Evolutionary conservation across 2,113 vertebrate genomes (phyloP).

Genomic region (Nycticorax nycticorax): DNA sequence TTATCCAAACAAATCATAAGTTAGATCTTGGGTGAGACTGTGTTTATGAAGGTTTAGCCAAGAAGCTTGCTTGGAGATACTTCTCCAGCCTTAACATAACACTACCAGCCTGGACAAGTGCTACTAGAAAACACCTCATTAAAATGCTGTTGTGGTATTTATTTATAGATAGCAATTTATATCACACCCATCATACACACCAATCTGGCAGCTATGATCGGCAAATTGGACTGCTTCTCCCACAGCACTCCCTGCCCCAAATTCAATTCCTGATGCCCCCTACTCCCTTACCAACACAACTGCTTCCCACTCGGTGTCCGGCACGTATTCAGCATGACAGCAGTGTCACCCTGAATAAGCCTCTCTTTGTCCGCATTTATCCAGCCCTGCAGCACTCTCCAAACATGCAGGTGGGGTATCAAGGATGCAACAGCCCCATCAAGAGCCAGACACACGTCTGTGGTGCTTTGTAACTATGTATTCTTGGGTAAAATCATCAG

Average conservation of each 20-base stretch:
- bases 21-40: not conserved
- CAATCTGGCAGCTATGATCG: not conserved
- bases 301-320: not conserved
- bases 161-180: conserved; percentile 21
- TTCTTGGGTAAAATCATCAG: not conserved
- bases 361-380: accelerated
- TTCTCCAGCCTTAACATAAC: conserved; percentile 13
- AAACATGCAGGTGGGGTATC: not conserved
- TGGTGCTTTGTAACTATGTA: not conserved
- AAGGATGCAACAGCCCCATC: not conserved
- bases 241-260: not conserved
- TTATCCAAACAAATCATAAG: conserved; percentile 36
- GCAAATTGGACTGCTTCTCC: not conserved
- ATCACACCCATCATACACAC: conserved; percentile 1
- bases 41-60: conserved; percentile 14
- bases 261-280: not conserved
- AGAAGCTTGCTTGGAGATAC: conserved; percentile 7
- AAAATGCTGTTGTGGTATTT: conserved; percentile 48
- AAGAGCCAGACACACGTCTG: not conserved
- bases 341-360: not conserved
- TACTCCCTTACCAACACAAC: not conserved
- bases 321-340: not conserved
- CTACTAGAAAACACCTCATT: conserved; percentile 42
- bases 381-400: not conserved
- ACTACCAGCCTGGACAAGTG: conserved; percentile 52